Conservation (phyloP, 2,113 vertebrate species). For the Coptodon bakossiorum region DNA sequence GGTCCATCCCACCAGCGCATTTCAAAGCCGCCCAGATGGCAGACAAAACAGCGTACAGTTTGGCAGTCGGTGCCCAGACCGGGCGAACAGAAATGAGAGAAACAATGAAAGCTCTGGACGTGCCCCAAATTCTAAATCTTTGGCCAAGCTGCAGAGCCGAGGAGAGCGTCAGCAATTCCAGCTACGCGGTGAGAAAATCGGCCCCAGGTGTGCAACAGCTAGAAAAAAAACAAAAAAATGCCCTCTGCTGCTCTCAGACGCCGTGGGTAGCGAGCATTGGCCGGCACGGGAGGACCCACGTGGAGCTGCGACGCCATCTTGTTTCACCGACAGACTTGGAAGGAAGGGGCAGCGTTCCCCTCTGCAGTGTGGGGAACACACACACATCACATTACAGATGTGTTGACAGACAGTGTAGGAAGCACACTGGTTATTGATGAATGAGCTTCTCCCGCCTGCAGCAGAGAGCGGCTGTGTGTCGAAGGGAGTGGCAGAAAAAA, state of each 20-base stretch:
- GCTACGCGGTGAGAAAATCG: constrained; percentile 12
- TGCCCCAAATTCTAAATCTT: constrained; percentile 30
- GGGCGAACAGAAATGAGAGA: background rate
- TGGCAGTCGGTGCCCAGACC: constrained; percentile 15
- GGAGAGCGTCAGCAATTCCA: background rate
- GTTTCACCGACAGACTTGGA: constrained; percentile 72
- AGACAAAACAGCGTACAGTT: constrained; percentile 17
- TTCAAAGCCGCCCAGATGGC: background rate
- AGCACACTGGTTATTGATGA: constrained; percentile 38
- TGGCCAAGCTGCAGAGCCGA: background rate
- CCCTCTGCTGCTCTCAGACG: background rate
- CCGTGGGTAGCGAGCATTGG: background rate
- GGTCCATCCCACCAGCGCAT: background rate
- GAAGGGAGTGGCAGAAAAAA: constrained; percentile 52
- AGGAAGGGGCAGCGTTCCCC: background rate
- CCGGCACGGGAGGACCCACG: background rate
- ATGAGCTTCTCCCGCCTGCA: constrained; percentile 22
- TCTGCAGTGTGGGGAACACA: constrained; percentile 31
- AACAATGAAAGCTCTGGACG: constrained; percentile 27
- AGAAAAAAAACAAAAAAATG: background rate
- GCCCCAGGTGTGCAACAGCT: constrained; percentile 25
- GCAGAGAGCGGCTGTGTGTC: constrained; percentile 1
- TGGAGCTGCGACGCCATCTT: constrained; percentile 51
- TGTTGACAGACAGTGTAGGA: constrained; percentile 6
- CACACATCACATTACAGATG: background rate